These are phyloP conservation scores for Criorhina ranunculi DNA, from an alignment of 2,888 invertebrate genomes.

Conservation along the genomic window DNA sequence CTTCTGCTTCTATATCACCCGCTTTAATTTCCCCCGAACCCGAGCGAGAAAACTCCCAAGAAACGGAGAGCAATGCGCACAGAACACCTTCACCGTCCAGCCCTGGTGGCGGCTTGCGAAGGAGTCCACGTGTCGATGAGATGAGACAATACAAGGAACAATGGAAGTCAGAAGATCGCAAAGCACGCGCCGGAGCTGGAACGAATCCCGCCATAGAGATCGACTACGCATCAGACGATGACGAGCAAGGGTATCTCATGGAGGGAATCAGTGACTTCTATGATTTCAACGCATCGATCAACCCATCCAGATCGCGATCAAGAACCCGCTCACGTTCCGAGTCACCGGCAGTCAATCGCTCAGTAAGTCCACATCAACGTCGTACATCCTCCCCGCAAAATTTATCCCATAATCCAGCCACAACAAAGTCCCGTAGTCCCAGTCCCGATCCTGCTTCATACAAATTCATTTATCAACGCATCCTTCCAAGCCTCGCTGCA, in stretches of 20 bases:
- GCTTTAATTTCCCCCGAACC: slow-evolving; percentile 77
- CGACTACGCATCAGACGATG: slow-evolving; percentile 80
- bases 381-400: slow-evolving; percentile 79
- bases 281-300: slow-evolving; percentile 83
- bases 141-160: slow-evolving; percentile 82
- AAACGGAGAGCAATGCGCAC: slow-evolving; percentile 78
- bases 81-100: slow-evolving; percentile 65
- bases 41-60: slow-evolving; percentile 78
- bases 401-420: slow-evolving; percentile 77
- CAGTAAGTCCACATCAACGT: slow-evolving; percentile 69
- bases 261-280: slow-evolving; percentile 84
- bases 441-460: slow-evolving; percentile 73
- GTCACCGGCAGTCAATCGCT: slow-evolving; percentile 60
- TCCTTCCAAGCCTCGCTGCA: slow-evolving; percentile 59
- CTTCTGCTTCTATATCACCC: slow-evolving; percentile 75
- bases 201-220: slow-evolving; percentile 76
- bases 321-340: slow-evolving; percentile 77
- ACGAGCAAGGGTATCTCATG: slow-evolving; percentile 80
- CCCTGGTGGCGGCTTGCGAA: slow-evolving; percentile 80
- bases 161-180: slow-evolving; percentile 75
- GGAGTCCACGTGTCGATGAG: slow-evolving; percentile 83
- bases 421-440: slow-evolving; percentile 72
- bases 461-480: slow-evolving; percentile 71
- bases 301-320: slow-evolving; percentile 81
- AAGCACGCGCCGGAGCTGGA: slow-evolving; percentile 45